Evolutionary conservation across 1,140 invertebrate genomes (phyloP), one percentile per base, ranked within the genome.

Genomic region (Spodoptera litura): DNA sequence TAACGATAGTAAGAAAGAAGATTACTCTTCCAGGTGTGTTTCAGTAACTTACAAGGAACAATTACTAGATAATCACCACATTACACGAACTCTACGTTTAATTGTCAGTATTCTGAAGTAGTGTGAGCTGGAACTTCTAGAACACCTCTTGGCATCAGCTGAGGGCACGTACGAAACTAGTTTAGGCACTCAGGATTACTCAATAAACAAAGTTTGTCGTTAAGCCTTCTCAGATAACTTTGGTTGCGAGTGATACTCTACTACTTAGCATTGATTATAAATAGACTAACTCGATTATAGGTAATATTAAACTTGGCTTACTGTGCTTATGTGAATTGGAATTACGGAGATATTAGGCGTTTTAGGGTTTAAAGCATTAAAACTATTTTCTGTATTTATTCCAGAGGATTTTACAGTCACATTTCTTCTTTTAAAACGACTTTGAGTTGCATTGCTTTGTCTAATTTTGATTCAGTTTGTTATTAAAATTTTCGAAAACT

Each of bases 141-240:
- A 71, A 3, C 27, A 58, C 62, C 20, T 35, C 49, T 71, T 13
- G 13, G 27, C 13, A 49, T 51, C 31, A 56, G 27, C 49, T 58
- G 52, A 71, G 52, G 49, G 44, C 27, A 76, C 55, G 52, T 73
- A 52, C 64, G 66, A 15, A 74, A 79, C 71, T 76, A 80, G 64
- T 76, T 80, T 71, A 55, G 58, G 53, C 56, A 71, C 64, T 53
- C n/a, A 68, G 62, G 66, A 72, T 72, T 80, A 72, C 58, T 44
- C 66, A 10, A 38, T 76, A 71, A 56, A 56, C 68, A 59, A 80
- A 80, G 20, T 80, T 80, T 72, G 55, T 61, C 64, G 6, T 10
- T 72, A 77, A 80, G 66, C 52, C 72, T 62, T 27, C 51, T 12
- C 20, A 6, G 52, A 72, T 77, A 71, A 62, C 66, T 77, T 72